These are phyloP conservation scores for Ceratosolen fusciceps DNA, from an alignment of 1,140 invertebrate species.

Conservation along the genomic window DNA sequence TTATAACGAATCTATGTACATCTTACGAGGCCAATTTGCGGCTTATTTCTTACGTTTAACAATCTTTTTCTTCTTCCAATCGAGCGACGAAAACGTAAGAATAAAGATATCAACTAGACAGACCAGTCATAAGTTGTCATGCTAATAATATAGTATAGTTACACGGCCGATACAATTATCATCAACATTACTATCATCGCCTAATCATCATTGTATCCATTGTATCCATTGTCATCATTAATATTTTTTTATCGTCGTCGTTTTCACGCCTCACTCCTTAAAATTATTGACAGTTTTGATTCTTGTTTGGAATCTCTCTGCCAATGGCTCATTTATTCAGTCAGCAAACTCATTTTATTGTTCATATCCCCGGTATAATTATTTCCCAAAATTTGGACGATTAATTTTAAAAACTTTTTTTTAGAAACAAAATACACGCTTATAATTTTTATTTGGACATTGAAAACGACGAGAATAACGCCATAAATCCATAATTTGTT, in stretches of 20 bases:
- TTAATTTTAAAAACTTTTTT: background rate
- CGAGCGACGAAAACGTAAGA: conserved; percentile 60
- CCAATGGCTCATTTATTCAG: conserved; percentile 56
- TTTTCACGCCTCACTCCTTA: conserved; percentile 30
- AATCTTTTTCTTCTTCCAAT: conserved; percentile 53
- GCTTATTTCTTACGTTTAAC: conserved; percentile 38
- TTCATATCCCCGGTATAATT: background rate
- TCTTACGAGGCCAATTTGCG: conserved; percentile 34
- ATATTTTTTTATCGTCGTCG: conserved; percentile 35
- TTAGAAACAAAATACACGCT: conserved; percentile 6
- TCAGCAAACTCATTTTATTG: conserved; percentile 32
- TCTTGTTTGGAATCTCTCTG: conserved; percentile 56
- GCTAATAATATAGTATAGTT: conserved; percentile 62
- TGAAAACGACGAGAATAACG: conserved; percentile 40
- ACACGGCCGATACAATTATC: conserved; percentile 57
- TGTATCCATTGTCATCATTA: too few relatives aligned
- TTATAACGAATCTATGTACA: conserved; percentile 50
- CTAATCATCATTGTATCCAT: conserved; percentile 46
- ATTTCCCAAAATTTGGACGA: conserved; percentile 21
- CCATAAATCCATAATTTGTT: conserved; percentile 38
- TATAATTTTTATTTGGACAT: conserved; percentile 13
- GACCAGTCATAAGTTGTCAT: conserved; percentile 64
- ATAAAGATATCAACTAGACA: conserved; percentile 58
- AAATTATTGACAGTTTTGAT: conserved; percentile 54
- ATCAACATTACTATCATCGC: conserved; percentile 49